A percentile compares a stretch with the other conserved stretches of the same genome.
Evolutionary conservation across 2,113 vertebrate species (phyloP).

Genomic region (Nematolebias whitei): DNA sequence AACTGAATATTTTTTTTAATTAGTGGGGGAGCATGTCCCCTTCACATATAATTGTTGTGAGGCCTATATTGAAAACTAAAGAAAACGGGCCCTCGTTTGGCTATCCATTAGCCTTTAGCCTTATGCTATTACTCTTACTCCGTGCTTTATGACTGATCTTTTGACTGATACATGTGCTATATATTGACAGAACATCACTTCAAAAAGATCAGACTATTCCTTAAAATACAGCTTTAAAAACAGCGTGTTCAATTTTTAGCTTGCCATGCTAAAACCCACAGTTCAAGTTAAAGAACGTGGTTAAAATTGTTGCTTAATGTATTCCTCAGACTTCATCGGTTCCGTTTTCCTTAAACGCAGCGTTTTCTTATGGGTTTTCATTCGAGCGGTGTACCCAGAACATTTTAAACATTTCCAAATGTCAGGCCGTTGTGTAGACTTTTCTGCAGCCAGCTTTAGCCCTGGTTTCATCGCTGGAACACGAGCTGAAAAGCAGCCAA

Average conservation of each 20-base stretch:
- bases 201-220: no score
- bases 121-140: no score
- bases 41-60: no score
- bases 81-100: no score
- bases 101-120: no score
- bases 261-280: neutral
- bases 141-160: no score
- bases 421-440: neutral
- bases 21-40: no score
- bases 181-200: no score
- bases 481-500: constrained; percentile 58
- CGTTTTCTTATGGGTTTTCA: constrained; percentile 10
- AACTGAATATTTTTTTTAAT: no score
- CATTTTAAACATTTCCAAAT: constrained; percentile 26
- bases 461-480: constrained; percentile 26
- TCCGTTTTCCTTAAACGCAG: neutral
- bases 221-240: neutral
- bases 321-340: neutral
- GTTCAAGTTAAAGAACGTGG: neutral
- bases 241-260: neutral
- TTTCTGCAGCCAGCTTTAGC: constrained; percentile 17
- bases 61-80: no score
- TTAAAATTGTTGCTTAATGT: neutral
- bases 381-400: neutral
- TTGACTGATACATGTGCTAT: no score